phyloP scores from a whole-genome alignment of 1,140 invertebrate genomes.

The Whitmania pigra region DNA sequence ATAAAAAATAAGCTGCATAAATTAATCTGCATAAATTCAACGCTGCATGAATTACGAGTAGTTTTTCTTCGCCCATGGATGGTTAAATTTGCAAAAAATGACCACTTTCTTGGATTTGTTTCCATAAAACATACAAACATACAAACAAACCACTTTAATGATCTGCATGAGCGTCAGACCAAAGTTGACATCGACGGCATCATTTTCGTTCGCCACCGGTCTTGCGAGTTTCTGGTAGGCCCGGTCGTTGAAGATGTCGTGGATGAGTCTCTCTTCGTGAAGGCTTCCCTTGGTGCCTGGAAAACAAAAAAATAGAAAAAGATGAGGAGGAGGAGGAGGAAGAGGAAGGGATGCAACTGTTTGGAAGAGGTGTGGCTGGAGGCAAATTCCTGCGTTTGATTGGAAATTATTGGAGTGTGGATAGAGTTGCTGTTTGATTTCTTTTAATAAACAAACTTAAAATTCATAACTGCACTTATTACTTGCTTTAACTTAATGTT shows the following conservation, averaged over 20 bases:
- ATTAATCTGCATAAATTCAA: too few species aligned
- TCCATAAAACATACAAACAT: too few species aligned
- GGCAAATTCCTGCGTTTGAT: background rate
- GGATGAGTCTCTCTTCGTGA: conserved; percentile 14
- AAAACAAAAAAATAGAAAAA: background rate
- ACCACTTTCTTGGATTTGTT: too few species aligned
- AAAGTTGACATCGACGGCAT: conserved; percentile 11
- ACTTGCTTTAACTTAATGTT: too few species aligned
- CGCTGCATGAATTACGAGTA: too few species aligned
- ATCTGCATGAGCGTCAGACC: conserved; percentile 15
- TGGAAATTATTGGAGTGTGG: background rate
- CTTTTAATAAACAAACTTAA: background rate
- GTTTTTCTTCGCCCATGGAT: too few species aligned
- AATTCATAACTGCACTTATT: background rate
- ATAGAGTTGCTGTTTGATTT: background rate
- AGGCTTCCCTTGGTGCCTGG: background rate
- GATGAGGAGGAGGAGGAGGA: background rate
- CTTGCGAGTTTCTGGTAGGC: conserved; percentile 6
- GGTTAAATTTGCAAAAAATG: too few species aligned
- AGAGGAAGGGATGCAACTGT: background rate
- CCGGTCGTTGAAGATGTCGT: conserved; percentile 8
- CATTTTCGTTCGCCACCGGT: conserved; percentile 1
- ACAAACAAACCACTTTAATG: conserved; percentile 9
- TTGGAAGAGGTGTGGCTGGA: background rate
- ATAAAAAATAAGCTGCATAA: background rate